Base-by-base conservation (phyloP, 23 tunicate species). In the Ciona savignyi region DNA sequence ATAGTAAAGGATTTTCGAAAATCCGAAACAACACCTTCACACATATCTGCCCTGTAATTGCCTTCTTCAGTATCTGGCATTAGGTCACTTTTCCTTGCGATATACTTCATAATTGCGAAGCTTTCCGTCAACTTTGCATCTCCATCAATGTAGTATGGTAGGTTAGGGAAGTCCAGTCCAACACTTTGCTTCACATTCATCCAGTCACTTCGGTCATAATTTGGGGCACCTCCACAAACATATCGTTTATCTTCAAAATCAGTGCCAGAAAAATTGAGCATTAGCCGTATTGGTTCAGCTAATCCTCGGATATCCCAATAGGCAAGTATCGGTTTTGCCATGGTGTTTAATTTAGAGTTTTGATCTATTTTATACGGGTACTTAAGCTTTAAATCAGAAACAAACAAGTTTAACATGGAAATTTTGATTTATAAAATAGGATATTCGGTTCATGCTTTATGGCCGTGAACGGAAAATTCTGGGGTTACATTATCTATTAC, bases 251-350 rank as follows among this genome's bases (percentile, higher is more conserved):
- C 84, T 33, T 91, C 97, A 67, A 80, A 91, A 15, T 75, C 72
- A 0, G 76, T 32, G 21, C 76, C 83, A 30, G 34, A 62, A 32
- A 75, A 78, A 56, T 84, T 84, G 15, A 91, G 73, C 97, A 91
- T 72, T 69, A 80, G 42, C 22, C 97, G 78, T 27, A 69, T 68
- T 0, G 97, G 91, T 71, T 91, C 91, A 32, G 89, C 97, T 25
- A 84, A 61, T 29, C 97, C 97, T 32, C 97, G 69, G 51, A 91
- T 84, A 48, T 84, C 86, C 97, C 91, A 90, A 51, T 91, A 91
- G 0, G 76, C 97, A 26, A 91, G 73, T 1, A 66, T 65, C 0
- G 84, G 76, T 66, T 80, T 91, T 1, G 80, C 60, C 96, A 88
- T 88, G 56, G 56, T 42, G 56, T 15, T 15, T 42, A n/a, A n/a